These are phyloP conservation scores for Caenorhabditis plicata DNA, from an alignment of 2,888 invertebrate genomes.

Conservation along the genomic window DNA sequence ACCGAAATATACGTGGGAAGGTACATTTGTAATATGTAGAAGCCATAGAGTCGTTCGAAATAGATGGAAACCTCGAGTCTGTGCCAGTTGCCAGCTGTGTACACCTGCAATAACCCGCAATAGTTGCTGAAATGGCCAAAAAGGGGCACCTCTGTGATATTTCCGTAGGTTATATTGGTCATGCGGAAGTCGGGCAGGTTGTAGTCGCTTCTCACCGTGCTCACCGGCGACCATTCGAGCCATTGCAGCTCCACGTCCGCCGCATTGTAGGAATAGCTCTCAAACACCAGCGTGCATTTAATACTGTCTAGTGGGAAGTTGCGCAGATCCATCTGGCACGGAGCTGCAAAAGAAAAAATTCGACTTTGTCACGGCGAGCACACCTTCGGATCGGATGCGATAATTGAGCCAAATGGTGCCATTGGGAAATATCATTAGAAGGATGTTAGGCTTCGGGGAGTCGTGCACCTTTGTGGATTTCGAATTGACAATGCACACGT, in stretches of 20 bases:
- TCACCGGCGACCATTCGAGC: conserved; percentile 63
- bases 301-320: conserved; percentile 61
- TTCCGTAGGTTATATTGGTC: conserved; percentile 58
- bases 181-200: conserved; percentile 63
- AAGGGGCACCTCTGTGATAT: conserved; percentile 44
- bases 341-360: conserved; percentile 45
- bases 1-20: conserved; percentile 64
- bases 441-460: conserved; percentile 64
- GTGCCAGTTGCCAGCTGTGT: conserved; percentile 65
- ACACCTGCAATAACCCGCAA: conserved; percentile 29
- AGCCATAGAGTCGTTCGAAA: conserved; percentile 63
- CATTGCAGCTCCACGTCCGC: conserved; percentile 62
- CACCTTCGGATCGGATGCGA: conserved; percentile 58
- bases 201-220: conserved; percentile 51
- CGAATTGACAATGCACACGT: conserved; percentile 64
- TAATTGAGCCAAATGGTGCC: conserved; percentile 65
- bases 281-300: conserved; percentile 57
- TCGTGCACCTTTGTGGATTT: conserved; percentile 62
- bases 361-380: background rate
- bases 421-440: conserved; percentile 63
- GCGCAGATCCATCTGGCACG: conserved; percentile 55
- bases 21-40: conserved; percentile 65
- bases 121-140: background rate
- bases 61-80: conserved; percentile 58
- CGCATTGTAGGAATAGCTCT: conserved; percentile 61